Conservation (phyloP, 2,113 vertebrate genomes). For the Nestor notabilis region DNA sequence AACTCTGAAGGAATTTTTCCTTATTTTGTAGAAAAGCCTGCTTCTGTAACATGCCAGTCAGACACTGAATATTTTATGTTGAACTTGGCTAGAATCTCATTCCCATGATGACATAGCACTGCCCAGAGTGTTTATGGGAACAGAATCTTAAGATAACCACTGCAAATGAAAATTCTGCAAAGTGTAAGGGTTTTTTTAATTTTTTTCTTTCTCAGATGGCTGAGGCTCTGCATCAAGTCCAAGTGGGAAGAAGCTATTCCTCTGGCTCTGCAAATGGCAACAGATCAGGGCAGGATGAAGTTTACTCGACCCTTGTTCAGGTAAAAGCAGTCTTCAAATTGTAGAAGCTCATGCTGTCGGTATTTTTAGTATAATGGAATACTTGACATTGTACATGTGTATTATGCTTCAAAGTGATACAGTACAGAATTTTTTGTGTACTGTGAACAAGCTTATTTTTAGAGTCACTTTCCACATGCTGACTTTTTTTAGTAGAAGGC, state of each 20-base stretch:
- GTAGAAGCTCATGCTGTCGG: neutral
- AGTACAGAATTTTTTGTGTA: neutral
- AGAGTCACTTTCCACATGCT: neutral
- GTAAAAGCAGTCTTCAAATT: slow-evolving; percentile 69
- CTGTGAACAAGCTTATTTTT: neutral
- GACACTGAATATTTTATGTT: neutral
- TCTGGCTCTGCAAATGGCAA: slow-evolving; percentile 92
- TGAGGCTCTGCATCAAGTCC: slow-evolving; percentile 89
- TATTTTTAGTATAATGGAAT: neutral
- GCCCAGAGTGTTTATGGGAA: neutral
- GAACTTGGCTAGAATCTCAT: neutral
- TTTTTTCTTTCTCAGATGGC: slow-evolving; percentile 80
- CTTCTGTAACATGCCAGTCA: neutral
- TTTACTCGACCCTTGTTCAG: slow-evolving; percentile 93
- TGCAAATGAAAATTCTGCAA: neutral
- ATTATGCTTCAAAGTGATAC: neutral
- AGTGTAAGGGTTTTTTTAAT: neutral
- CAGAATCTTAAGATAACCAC: neutral
- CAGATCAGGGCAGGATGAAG: slow-evolving; percentile 95
- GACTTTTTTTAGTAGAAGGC: neutral
- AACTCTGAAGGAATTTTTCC: neutral
- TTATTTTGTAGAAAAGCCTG: neutral
- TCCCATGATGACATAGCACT: neutral
- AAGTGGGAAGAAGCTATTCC: slow-evolving; percentile 91
- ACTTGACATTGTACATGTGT: neutral